Conservation (phyloP, 2,113 vertebrate species). For the Oreotrochilus melanogaster region DNA sequence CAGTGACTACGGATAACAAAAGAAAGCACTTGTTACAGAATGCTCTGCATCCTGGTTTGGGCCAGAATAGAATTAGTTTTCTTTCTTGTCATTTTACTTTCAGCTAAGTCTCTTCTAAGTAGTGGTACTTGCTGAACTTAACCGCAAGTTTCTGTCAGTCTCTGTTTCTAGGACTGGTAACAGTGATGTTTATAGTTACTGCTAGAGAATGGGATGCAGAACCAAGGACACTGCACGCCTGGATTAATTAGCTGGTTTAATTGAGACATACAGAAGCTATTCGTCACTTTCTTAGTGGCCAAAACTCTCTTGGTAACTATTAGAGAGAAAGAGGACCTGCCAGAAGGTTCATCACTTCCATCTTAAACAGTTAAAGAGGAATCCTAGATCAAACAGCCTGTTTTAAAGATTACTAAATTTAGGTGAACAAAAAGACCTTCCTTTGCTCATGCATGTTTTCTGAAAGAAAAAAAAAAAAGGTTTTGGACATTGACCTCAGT, state of each 20-base stretch:
- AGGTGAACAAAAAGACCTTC: neutral
- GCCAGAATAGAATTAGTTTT: neutral
- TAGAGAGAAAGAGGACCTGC: neutral
- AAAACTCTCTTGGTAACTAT: neutral
- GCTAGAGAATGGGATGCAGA: too few species aligned
- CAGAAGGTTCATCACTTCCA: neutral
- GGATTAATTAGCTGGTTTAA: neutral
- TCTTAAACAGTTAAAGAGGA: neutral
- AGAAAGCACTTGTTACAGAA: neutral
- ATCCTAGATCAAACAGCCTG: neutral
- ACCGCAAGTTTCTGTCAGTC: too few species aligned
- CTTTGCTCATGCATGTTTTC: neutral
- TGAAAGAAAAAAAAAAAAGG: neutral
- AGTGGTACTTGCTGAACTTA: too few species aligned
- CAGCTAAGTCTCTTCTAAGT: neutral
- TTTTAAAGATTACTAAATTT: neutral
- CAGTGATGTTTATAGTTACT: too few species aligned
- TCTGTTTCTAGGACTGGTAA: too few species aligned
- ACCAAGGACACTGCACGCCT: neutral
- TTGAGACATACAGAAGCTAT: neutral
- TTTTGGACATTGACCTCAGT: neutral
- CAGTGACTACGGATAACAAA: neutral
- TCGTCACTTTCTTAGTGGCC: neutral
- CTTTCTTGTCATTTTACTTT: neutral
- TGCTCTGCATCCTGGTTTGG: neutral